Evolutionary conservation across 1,140 invertebrate genomes (phyloP).

Genomic region (Halesus radiatus): DNA sequence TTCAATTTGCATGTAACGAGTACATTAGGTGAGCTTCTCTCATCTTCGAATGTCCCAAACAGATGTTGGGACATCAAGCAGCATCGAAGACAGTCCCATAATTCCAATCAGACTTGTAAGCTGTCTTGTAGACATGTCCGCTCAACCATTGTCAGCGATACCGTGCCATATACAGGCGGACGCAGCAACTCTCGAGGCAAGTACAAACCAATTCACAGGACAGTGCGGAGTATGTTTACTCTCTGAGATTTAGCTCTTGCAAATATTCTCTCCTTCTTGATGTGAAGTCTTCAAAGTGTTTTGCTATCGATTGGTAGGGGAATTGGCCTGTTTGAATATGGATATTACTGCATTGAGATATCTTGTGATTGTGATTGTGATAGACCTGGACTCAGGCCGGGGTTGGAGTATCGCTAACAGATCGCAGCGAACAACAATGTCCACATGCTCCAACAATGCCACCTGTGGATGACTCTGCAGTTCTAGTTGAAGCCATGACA

Average conservation of each 20-base stretch:
- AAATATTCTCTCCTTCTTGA: too few relatives aligned
- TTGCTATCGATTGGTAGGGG: too few relatives aligned
- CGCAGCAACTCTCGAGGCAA: background rate
- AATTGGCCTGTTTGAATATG: background rate
- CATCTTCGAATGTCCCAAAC: slow-evolving; percentile 8
- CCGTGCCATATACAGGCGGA: slow-evolving; percentile 3
- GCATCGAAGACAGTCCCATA: slow-evolving; percentile 31
- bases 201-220: background rate
- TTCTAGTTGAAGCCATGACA: slow-evolving; percentile 2
- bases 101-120: slow-evolving; percentile 38
- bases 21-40: background rate
- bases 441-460: background rate
- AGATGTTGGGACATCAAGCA: slow-evolving; percentile 33
- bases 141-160: slow-evolving; percentile 32
- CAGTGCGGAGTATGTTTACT: too few relatives aligned
- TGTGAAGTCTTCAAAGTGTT: too few relatives aligned
- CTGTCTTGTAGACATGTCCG: slow-evolving; percentile 34
- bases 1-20: background rate
- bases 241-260: too few relatives aligned
- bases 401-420: background rate
- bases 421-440: background rate
- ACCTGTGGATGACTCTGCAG: slow-evolving; percentile 24
- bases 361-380: background rate
- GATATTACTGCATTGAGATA: slow-evolving; percentile 10
- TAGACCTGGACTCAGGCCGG: background rate